Percentiles rank a stretch among this genome's conserved stretches.
Evolutionary conservation across 2,797 vertebrate genomes (phyloP).

Genomic region (Epinephelus awoara): DNA sequence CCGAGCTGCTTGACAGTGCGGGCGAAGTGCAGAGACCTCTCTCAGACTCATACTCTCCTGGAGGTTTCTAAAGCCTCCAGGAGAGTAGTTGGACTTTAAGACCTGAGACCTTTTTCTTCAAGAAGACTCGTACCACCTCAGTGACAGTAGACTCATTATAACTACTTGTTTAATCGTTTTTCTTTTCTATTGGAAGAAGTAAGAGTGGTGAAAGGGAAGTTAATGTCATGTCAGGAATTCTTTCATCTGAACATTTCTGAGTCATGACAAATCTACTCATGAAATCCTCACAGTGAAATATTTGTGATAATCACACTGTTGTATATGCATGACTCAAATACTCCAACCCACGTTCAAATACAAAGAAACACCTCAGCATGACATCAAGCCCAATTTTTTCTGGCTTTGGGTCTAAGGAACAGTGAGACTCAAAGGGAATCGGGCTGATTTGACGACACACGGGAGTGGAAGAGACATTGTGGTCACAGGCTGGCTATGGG

Average conservation of each 20-base stretch:
- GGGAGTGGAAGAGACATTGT: slow-evolving; percentile 70
- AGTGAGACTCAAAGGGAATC: slow-evolving; percentile 34
- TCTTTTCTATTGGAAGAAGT: not conserved
- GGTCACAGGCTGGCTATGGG: slow-evolving; percentile 75
- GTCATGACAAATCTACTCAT: slow-evolving; percentile 3
- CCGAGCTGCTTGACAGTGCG: slow-evolving; percentile 38
- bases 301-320: slow-evolving; percentile 1
- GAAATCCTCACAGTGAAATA: slow-evolving; percentile 15
- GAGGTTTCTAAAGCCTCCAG: slow-evolving; percentile 39
- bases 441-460: slow-evolving; percentile 62
- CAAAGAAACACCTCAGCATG: slow-evolving; percentile 43
- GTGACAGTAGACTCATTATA: not conserved
- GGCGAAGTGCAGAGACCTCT: slow-evolving; percentile 23
- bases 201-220: slow-evolving; percentile 17
- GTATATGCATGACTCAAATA: slow-evolving; percentile 9
- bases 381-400: slow-evolving; percentile 23
- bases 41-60: slow-evolving; percentile 37
- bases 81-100: slow-evolving; percentile 24
- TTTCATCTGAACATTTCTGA: slow-evolving; percentile 49
- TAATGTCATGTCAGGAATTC: slow-evolving; percentile 36
- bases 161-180: slow-evolving; percentile 16
- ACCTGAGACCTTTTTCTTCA: slow-evolving; percentile 14
- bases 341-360: slow-evolving; percentile 28
- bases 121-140: not conserved
- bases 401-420: slow-evolving; percentile 15